Conservation (phyloP, 1,140 invertebrate genomes). For the Lucilia sericata region DNA sequence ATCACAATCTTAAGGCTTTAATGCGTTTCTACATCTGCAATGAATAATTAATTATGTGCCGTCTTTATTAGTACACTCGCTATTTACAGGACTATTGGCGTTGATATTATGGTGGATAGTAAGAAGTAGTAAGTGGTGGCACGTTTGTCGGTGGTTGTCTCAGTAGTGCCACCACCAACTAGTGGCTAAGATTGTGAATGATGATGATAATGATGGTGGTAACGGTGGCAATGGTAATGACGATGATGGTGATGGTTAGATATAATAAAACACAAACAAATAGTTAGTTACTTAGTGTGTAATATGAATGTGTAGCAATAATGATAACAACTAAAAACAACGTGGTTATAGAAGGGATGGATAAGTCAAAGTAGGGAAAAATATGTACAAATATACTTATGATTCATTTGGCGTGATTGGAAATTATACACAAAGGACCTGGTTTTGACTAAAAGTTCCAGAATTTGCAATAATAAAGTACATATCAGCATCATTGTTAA, state of each 20-base stretch:
- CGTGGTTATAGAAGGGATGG: not conserved
- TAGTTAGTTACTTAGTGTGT: not conserved
- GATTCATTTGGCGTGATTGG: no score
- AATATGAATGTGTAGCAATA: not conserved
- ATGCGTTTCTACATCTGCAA: slow-evolving; percentile 42
- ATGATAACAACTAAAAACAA: not conserved
- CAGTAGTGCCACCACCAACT: not conserved
- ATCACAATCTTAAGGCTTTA: slow-evolving; percentile 39
- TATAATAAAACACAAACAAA: not conserved
- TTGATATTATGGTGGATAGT: no score
- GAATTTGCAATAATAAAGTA: no score
- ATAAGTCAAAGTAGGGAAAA: no score
- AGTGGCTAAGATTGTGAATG: not conserved
- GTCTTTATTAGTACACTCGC: not conserved
- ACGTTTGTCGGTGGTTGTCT: not conserved
- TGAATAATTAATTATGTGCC: slow-evolving; percentile 40
- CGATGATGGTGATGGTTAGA: not conserved
- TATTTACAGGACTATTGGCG: not conserved
- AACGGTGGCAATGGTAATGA: not conserved
- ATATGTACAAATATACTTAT: no score
- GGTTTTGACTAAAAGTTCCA: no score
- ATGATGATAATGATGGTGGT: not conserved
- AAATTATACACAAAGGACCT: no score
- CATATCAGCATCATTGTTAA: not conserved
- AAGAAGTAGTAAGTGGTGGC: not conserved